phyloP scores from a whole-genome alignment of 2,888 invertebrate genomes.

The Drosophila paranaensis region DNA sequence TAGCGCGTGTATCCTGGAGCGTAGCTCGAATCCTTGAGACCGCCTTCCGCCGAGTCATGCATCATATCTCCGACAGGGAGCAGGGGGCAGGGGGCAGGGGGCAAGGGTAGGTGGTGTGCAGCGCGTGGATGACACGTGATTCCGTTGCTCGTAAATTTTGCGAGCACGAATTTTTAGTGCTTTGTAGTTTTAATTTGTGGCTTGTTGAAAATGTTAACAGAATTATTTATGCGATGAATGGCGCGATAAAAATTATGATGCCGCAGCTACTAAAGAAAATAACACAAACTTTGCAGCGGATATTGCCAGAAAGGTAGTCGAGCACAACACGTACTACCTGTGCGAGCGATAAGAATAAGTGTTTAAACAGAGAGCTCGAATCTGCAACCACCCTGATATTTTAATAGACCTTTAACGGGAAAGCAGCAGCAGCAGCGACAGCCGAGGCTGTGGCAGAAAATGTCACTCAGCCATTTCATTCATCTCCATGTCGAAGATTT shows the following conservation, averaged over 20 bases:
- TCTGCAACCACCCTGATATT: constrained; percentile 59
- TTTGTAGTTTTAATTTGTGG: constrained; percentile 83
- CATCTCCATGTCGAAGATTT: constrained; percentile 57
- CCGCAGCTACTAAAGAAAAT: constrained; percentile 27
- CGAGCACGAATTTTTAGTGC: constrained; percentile 74
- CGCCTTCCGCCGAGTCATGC: constrained; percentile 76
- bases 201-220: constrained; percentile 79
- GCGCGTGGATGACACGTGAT: constrained; percentile 85
- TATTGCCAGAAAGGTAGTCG: constrained; percentile 66
- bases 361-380: constrained; percentile 41
- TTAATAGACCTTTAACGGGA: constrained; percentile 52
- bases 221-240: constrained; percentile 79
- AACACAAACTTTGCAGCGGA: constrained; percentile 56
- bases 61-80: constrained; percentile 68
- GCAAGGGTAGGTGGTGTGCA: constrained; percentile 49
- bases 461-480: constrained; percentile 76
- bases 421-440: constrained; percentile 20
- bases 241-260: constrained; percentile 70
- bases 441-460: constrained; percentile 36
- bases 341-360: constrained; percentile 58
- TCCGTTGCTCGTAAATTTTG: constrained; percentile 84
- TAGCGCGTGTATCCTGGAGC: constrained; percentile 60
- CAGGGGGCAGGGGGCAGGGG: constrained; percentile 36
- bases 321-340: constrained; percentile 60
- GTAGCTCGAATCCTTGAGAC: constrained; percentile 64